phyloP scores from a whole-genome alignment of 2,888 invertebrate genomes.

The Sarcophaga subvicina region DNA sequence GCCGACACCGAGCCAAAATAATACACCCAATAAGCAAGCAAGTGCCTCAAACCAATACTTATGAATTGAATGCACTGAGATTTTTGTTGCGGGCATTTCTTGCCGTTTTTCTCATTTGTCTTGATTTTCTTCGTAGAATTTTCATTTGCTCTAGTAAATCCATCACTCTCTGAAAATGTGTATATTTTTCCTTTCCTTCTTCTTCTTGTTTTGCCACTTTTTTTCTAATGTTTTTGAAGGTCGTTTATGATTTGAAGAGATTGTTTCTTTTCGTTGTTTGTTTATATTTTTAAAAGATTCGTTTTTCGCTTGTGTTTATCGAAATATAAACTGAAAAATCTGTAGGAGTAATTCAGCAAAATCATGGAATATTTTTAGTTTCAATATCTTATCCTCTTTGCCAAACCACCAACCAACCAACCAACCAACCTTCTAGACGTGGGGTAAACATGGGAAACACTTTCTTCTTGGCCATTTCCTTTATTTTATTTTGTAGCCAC shows the following conservation, averaged over 20 bases:
- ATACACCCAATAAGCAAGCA: constrained; percentile 19
- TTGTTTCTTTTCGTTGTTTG: constrained; percentile 16
- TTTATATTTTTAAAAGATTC: constrained; percentile 36
- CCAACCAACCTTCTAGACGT: no score
- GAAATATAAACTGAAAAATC: neutral
- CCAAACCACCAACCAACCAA: neutral
- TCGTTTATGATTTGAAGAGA: constrained; percentile 62
- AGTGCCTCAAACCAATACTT: constrained; percentile 30
- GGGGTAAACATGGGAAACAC: neutral
- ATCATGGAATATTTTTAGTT: neutral
- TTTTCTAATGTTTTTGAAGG: constrained; percentile 52
- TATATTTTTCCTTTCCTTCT: constrained; percentile 29
- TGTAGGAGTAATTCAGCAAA: constrained; percentile 31
- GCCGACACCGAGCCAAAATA: neutral
- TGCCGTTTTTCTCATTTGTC: constrained; percentile 27
- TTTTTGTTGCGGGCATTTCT: constrained; percentile 30
- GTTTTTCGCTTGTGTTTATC: neutral
- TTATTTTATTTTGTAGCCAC: neutral
- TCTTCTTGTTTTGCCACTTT: neutral
- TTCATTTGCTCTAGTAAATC: constrained; percentile 7
- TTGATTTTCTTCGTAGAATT: neutral
- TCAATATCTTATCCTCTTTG: neutral
- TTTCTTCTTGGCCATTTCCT: neutral
- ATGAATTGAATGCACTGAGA: constrained; percentile 70
- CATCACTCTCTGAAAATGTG: constrained; percentile 48